phyloP scores from a whole-genome alignment of 2,113 vertebrate genomes.

The Epinephelus lanceolatus region DNA sequence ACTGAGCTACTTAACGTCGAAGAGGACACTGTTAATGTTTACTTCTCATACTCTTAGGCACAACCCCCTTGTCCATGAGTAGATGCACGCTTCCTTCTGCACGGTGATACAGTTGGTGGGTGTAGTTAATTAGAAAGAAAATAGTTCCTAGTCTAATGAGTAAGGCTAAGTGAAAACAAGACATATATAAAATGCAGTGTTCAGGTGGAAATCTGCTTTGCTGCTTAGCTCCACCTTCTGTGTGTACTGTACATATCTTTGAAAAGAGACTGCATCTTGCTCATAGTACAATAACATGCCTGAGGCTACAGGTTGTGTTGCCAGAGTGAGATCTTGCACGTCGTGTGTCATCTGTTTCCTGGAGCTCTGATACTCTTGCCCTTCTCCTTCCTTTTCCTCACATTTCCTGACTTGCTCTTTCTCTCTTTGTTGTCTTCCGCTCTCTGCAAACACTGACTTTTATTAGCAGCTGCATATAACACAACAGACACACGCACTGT shows the following conservation, averaged over 20 bases:
- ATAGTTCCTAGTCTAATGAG: not conserved
- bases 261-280: not conserved
- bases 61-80: too few relatives aligned
- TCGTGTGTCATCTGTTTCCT: conserved; percentile 55
- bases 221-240: not conserved
- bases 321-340: conserved; percentile 58
- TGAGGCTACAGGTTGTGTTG: conserved; percentile 36
- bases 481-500: not conserved
- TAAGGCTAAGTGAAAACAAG: not conserved
- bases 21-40: too few relatives aligned
- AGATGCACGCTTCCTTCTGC: too few relatives aligned
- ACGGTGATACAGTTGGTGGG: too few relatives aligned
- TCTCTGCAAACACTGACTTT: conserved; percentile 34
- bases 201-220: not conserved
- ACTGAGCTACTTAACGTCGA: too few relatives aligned
- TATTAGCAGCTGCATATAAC: conserved; percentile 10
- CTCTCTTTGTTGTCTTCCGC: not conserved
- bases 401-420: conserved; percentile 16
- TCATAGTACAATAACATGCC: not conserved
- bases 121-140: too few relatives aligned
- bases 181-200: not conserved
- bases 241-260: not conserved
- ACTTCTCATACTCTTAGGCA: too few relatives aligned
- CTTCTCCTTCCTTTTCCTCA: conserved; percentile 2
- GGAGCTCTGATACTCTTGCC: conserved; percentile 39